Conservation (phyloP, 2,797 vertebrate species). For the Coregonus suidteri region DNA sequence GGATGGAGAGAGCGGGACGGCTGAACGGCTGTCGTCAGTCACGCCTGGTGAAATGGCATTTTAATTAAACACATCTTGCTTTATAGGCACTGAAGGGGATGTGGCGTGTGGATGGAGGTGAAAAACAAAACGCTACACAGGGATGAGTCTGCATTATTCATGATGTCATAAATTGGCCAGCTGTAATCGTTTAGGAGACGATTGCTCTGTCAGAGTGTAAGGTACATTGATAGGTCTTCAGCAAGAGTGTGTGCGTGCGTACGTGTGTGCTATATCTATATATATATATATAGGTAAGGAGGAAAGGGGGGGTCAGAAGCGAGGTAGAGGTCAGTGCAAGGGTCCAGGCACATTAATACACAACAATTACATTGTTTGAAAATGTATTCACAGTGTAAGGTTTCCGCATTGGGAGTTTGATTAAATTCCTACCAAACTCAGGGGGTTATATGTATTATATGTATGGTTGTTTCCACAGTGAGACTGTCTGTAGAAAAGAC, state of each 20-base stretch:
- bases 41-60: not conserved
- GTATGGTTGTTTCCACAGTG: not conserved
- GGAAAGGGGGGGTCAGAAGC: not conserved
- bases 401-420: not conserved
- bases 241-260: slow-evolving; percentile 11
- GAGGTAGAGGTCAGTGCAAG: not conserved
- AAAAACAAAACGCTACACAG: slow-evolving; percentile 38
- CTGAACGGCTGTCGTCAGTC: not conserved
- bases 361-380: not conserved
- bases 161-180: slow-evolving; percentile 70
- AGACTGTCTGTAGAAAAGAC: not conserved
- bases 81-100: not conserved
- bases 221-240: slow-evolving; percentile 19
- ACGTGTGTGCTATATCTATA: not conserved
- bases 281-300: not conserved
- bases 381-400: not conserved
- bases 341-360: not conserved
- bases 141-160: slow-evolving; percentile 69
- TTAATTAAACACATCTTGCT: slow-evolving; percentile 4
- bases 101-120: slow-evolving; percentile 41
- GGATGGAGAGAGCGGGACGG: not conserved
- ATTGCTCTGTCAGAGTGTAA: slow-evolving; percentile 47
- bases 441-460: not conserved
- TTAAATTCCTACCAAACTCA: not conserved
- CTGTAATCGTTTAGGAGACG: slow-evolving; percentile 61